phyloP scores from a whole-genome alignment of 2,888 invertebrate genomes.

The Troides oblongomaculatus region DNA sequence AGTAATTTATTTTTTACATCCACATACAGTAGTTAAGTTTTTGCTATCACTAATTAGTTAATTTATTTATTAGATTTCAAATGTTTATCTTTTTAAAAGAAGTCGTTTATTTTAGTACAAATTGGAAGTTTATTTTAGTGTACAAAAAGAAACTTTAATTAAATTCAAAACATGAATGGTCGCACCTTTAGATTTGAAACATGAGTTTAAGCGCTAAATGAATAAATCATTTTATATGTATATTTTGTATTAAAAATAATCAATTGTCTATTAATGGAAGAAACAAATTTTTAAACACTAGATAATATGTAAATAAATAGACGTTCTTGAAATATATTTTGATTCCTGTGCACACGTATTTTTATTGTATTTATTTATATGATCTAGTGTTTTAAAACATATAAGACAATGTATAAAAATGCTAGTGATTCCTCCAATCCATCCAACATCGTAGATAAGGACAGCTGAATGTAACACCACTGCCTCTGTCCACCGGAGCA shows the following conservation, averaged over 20 bases:
- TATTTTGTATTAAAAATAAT: conserved; percentile 54
- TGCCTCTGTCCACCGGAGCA: no score
- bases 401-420: no score
- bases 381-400: no score
- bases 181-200: neutral
- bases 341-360: conserved; percentile 35
- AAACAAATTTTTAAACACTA: conserved; percentile 45
- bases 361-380: neutral
- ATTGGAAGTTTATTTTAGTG: conserved; percentile 45
- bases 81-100: conserved; percentile 24
- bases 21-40: conserved; percentile 26
- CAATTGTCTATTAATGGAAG: conserved; percentile 48
- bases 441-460: no score
- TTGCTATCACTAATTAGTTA: conserved; percentile 27
- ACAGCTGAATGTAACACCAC: no score
- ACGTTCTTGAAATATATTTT: conserved; percentile 42
- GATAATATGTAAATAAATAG: conserved; percentile 57
- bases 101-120: conserved; percentile 50
- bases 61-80: conserved; percentile 32
- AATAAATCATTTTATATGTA: conserved; percentile 52
- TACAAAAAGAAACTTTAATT: conserved; percentile 45
- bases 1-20: conserved; percentile 38
- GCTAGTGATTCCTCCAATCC: no score
- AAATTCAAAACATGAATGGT: neutral
- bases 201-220: conserved; percentile 21